Evolutionary conservation across 2,888 invertebrate genomes (phyloP), one percentile per base, ranked within the genome.

Genomic region (Cremastinae sp.): DNA sequence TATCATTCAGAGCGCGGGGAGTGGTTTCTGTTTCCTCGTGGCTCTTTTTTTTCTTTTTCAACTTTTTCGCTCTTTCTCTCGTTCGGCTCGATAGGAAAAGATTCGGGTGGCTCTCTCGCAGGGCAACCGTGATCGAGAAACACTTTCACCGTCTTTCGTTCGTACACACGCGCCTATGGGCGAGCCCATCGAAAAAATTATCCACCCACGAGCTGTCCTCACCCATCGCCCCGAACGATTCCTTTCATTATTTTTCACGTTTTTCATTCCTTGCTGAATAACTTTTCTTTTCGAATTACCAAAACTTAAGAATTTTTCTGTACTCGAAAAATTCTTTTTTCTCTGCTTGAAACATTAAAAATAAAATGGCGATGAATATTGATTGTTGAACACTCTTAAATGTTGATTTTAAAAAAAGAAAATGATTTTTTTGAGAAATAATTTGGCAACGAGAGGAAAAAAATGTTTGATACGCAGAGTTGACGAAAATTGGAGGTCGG

Each of bases 71-170:
- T 68, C 51, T 56, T 64, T 65, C 43, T 58, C 70, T 75, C 70
- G n/a, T 65, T 54, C 58, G 64, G 43, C 51, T 34, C 58, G 51
- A 49, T 34, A 54, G 38, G 51, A 53, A 66, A 66, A 59, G 74
- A 70, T 71, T 71, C 61, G 71, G 75, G 75, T 61, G 71, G 28
- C 62, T 68, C 72, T 72, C 59, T 54, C 43, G 43, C 58, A 53
- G 58, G 64, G 71, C 69, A 62, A 49, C 22, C 43, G 51, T 49
- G 56, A 43, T 47, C 38, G 56, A 66, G 75, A 51, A 75, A 75
- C 75, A 75, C 75, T 75, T 75, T 75, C 75, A 75, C 75, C 75
- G 61, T 56, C n/a, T 53, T 53, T 58, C 47, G 28, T 47, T 10
- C 36, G 28, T 16, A 47, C 20, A 20, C 7, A 22, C 12, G 38